These are phyloP conservation scores for Micrasema longulum DNA, from an alignment of 1,140 invertebrate species.

Conservation along the genomic window DNA sequence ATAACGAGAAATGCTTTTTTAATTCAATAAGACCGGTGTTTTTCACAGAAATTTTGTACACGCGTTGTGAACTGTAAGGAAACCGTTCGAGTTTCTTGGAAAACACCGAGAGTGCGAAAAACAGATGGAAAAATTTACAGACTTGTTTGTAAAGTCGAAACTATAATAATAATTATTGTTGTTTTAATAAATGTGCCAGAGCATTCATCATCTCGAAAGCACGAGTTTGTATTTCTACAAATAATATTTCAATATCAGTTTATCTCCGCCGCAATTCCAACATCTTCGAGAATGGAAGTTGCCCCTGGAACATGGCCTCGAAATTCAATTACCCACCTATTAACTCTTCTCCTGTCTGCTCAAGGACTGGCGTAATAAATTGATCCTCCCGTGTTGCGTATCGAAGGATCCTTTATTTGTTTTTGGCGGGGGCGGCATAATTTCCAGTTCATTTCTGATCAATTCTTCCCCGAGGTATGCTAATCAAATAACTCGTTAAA, in stretches of 20 bases:
- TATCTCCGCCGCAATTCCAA: not conserved
- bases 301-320: not conserved
- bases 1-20: too few species aligned
- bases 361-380: slow-evolving; percentile 21
- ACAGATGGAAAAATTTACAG: too few species aligned
- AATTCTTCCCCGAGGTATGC: not conserved
- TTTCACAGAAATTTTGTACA: too few species aligned
- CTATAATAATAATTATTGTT: too few species aligned
- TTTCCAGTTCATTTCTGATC: slow-evolving; percentile 27
- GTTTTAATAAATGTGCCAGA: too few species aligned
- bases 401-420: slow-evolving; percentile 25
- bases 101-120: too few species aligned
- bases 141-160: too few species aligned
- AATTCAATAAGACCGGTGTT: too few species aligned
- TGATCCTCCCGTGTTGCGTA: slow-evolving; percentile 19
- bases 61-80: too few species aligned
- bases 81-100: too few species aligned
- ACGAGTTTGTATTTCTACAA: not conserved
- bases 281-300: slow-evolving; percentile 2
- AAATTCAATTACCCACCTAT: slow-evolving; percentile 34
- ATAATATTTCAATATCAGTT: slow-evolving; percentile 3
- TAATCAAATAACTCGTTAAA: too few species aligned
- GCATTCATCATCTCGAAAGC: too few species aligned
- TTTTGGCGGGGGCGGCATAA: slow-evolving; percentile 36
- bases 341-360: slow-evolving; percentile 22